phyloP scores from a whole-genome alignment of 2,888 invertebrate species.

The Siphonodentalium dalli region DNA sequence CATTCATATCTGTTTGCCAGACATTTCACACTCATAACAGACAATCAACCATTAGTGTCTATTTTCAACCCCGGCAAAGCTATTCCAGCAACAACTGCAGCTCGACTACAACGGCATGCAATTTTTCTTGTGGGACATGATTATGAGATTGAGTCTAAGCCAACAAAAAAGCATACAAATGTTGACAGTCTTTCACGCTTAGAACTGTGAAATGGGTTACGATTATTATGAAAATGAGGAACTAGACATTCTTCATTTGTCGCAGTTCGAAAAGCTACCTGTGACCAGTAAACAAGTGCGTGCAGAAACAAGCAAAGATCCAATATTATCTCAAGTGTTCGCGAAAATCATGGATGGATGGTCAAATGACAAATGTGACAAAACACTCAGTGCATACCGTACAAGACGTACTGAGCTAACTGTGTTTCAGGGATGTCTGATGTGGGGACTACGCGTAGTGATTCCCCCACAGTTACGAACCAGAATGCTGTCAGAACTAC shows the following conservation, averaged over 20 bases:
- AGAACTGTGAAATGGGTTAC: too few relatives aligned
- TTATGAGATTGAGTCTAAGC: not conserved
- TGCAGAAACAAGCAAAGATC: constrained; percentile 10
- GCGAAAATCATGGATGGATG: not conserved
- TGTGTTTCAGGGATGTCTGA: too few relatives aligned
- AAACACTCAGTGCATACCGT: too few relatives aligned
- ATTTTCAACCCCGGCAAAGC: constrained; percentile 8
- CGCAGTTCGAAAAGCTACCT: constrained; percentile 5
- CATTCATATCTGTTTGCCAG: constrained; percentile 46
- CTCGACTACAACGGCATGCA: constrained; percentile 2
- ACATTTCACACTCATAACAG: constrained; percentile 33
- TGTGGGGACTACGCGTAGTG: too few relatives aligned
- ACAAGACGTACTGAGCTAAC: too few relatives aligned
- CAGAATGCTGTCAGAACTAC: too few relatives aligned
- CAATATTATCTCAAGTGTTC: not conserved
- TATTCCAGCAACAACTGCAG: constrained; percentile 3
- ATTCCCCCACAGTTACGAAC: too few relatives aligned
- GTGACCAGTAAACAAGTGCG: constrained; percentile 1
- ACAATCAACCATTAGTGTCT: constrained; percentile 5
- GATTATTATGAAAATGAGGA: not conserved
- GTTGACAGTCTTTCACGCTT: too few relatives aligned
- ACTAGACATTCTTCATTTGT: not conserved
- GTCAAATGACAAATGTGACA: too few relatives aligned
- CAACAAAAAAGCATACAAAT: too few relatives aligned
- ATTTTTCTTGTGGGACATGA: not conserved